A percentile compares a stretch with the other conserved stretches of the same genome.
Evolutionary conservation across 92 coral and sea anemone genomes (phyloP).

Genomic region (Epizoanthus illoricatus): DNA sequence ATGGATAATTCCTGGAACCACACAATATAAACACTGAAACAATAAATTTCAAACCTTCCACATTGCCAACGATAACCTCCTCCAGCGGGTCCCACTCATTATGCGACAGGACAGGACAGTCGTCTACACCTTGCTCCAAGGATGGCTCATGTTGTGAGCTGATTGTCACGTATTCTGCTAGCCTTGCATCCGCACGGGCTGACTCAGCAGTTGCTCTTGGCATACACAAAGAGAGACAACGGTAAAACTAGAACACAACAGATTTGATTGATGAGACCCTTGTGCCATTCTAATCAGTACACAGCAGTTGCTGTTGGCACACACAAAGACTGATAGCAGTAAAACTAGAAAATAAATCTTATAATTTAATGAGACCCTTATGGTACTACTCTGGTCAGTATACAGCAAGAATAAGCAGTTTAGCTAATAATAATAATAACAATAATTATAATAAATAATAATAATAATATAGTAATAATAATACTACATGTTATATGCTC

Average conservation of each 20-base stretch:
- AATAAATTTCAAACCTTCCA: slow-evolving; percentile 49
- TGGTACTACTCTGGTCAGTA: no score
- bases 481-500: no score
- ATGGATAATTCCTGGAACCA: no score
- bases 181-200: not conserved
- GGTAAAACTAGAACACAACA: slow-evolving; percentile 13
- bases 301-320: slow-evolving; percentile 5
- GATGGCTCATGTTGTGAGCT: not conserved
- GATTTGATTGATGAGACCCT: not conserved
- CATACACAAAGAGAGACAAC: slow-evolving; percentile 7
- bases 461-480: no score
- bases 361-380: not conserved
- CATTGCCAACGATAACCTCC: slow-evolving; percentile 84
- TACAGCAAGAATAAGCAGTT: no score
- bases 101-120: slow-evolving; percentile 68
- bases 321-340: not conserved
- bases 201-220: slow-evolving; percentile 16
- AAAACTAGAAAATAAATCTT: not conserved
- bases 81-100: slow-evolving; percentile 91
- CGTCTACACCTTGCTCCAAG: not conserved
- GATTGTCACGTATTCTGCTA: not conserved
- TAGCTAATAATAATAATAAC: no score
- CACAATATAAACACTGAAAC: not conserved
- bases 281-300: no score
- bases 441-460: no score